Percentiles rank a stretch among this genome's conserved stretches.
phyloP scores from a whole-genome alignment of 2,113 vertebrate genomes.

The Saguinus midas region DNA sequence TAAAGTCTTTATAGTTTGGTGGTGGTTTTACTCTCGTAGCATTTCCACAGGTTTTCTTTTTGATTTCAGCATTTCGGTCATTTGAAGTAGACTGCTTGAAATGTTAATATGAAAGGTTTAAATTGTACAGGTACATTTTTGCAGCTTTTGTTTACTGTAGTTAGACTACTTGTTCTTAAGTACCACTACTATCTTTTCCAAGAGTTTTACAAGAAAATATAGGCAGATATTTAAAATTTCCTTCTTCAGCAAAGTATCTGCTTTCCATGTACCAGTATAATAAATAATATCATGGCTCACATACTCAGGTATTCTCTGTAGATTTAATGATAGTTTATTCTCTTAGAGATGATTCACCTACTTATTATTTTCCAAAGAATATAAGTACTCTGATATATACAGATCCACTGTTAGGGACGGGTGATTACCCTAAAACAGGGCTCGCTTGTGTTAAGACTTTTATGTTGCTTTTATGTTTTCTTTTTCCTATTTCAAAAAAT shows the following conservation, averaged over 20 bases:
- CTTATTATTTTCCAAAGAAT: slow-evolving; percentile 14
- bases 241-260: slow-evolving; percentile 34
- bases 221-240: not conserved
- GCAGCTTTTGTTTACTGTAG: slow-evolving; percentile 14
- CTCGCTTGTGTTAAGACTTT: not conserved
- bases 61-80: not conserved
- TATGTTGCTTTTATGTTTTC: not conserved
- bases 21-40: not conserved
- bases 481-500: slow-evolving; percentile 17
- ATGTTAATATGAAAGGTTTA: slow-evolving; percentile 20
- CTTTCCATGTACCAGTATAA: slow-evolving; percentile 24
- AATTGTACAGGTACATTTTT: slow-evolving; percentile 44
- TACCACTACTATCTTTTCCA: not conserved
- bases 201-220: not conserved
- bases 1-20: slow-evolving; percentile 25
- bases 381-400: slow-evolving; percentile 25
- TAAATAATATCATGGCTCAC: not conserved
- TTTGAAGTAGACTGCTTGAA: slow-evolving; percentile 67
- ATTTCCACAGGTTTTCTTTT: slow-evolving; percentile 53
- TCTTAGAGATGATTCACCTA: not conserved
- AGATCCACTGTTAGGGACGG: slow-evolving; percentile 30
- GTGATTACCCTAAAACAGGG: slow-evolving; percentile 37
- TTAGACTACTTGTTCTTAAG: slow-evolving; percentile 26
- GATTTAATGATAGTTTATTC: slow-evolving; percentile 46
- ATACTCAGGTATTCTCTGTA: not conserved